Base-by-base conservation (phyloP, 1,140 invertebrate genomes). In the Panonychus citri region DNA sequence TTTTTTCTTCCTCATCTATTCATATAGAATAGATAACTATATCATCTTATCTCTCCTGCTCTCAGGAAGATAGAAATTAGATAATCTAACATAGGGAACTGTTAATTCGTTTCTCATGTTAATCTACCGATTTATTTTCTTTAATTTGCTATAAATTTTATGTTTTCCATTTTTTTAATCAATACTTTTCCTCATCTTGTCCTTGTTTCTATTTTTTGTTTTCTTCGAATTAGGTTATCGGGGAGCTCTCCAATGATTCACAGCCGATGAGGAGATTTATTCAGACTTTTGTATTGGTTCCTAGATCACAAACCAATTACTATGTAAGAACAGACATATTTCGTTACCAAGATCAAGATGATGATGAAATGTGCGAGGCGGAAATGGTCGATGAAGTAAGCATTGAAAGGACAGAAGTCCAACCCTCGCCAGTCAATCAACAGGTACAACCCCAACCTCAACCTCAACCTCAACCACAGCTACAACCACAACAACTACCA, bases 271-370 rank as follows among this genome's bases (percentile, higher is more conserved):
- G 90, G 30, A 79, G 89, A 17, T 97, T 97, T 70, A 91, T 91
- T 64, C 90, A 96, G 72, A 95, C 91, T 0, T 96, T 96, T 74
- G 88, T 97, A 15, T 70, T 97, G 65, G 89, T 85, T 50, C 83
- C 85, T 39, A n/a, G 59, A 34, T 51, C 54, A 17, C 34, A 53
- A 26, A 56, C 43, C 4, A 89, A 91, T 71, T 96, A 91, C 73
- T 96, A 95, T 67, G 90, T 96, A 21, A 86, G 90, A 67, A 97
- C 96, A 73, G 90, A 96, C 70, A 95, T 97, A 66, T 97, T 97
- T 71, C 82, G 90, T 54, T 97, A 96, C 68, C 90, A 95, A 75
- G 85, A 85, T 70, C 78, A 83, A 62, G 84, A 88, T 64, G 83
- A 85, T 62, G 82, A 85, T 69, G 76, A 62, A 48, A 53, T 62